phyloP scores from a whole-genome alignment of 2,797 vertebrate species.

The Triplophysa bombifrons region DNA sequence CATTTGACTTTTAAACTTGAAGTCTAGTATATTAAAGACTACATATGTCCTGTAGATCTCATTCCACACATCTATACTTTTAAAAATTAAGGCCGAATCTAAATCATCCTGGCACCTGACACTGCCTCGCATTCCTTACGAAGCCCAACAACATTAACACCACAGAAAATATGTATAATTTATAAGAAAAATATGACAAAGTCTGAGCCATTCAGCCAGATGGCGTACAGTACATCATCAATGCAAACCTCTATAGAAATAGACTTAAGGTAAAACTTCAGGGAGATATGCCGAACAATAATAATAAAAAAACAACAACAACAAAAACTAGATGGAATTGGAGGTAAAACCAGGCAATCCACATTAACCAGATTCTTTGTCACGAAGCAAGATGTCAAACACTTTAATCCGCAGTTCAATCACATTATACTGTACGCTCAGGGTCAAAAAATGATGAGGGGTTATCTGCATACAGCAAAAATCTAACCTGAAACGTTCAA shows the following conservation, averaged over 20 bases:
- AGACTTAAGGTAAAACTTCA: not conserved
- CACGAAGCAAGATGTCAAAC: not conserved
- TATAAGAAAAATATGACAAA: not conserved
- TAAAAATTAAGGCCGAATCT: constrained; percentile 47
- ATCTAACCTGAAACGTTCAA: not conserved
- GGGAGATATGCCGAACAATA: not conserved
- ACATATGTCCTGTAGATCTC: constrained; percentile 6
- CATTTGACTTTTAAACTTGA: constrained; percentile 38
- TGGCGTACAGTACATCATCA: not conserved
- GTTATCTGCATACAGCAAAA: not conserved
- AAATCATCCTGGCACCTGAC: constrained; percentile 8
- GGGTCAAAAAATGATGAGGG: not conserved
- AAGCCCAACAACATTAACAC: not conserved
- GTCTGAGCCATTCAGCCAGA: not conserved
- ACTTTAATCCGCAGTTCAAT: not conserved
- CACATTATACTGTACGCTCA: not conserved
- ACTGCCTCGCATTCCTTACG: not conserved
- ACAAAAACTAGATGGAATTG: not conserved
- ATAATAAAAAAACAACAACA: not conserved
- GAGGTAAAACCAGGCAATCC: not conserved
- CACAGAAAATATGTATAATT: not conserved
- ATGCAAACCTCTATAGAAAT: not conserved
- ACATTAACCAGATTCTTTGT: not conserved
- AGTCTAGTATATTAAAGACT: constrained; percentile 18
- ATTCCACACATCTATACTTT: constrained; percentile 19